These are phyloP conservation scores for Tragelaphus oryx DNA, from an alignment of 2,797 vertebrate genomes.

Conservation along the genomic window DNA sequence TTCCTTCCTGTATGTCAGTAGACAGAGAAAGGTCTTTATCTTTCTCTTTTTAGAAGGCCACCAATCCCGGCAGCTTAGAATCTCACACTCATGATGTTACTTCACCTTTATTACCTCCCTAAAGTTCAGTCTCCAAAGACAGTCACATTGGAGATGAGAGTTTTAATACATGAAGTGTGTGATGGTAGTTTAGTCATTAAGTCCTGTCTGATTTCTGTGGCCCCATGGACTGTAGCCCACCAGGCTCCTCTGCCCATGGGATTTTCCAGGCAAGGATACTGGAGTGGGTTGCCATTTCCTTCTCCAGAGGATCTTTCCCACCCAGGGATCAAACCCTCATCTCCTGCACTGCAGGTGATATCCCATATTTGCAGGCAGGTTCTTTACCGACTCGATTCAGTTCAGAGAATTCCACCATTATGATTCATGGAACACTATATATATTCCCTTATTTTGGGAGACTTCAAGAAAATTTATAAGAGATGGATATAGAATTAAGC, in stretches of 20 bases:
- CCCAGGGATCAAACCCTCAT: background rate
- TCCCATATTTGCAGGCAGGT: background rate
- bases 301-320: background rate
- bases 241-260: background rate
- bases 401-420: background rate
- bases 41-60: background rate
- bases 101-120: background rate
- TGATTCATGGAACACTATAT: background rate
- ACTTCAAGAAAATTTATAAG: background rate
- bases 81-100: background rate
- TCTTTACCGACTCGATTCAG: background rate
- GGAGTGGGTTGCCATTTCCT: background rate
- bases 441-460: background rate
- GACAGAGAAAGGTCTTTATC: background rate
- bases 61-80: background rate
- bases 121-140: too few relatives aligned
- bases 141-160: background rate
- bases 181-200: background rate
- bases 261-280: background rate
- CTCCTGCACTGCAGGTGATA: background rate
- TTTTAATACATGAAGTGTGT: background rate
- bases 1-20: background rate
- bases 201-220: background rate
- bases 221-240: background rate
- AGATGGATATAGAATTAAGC: background rate